A percentile compares a stretch with the other conserved stretches of the same genome.
These are phyloP conservation scores for Neoniphon sammara DNA, from an alignment of 2,797 vertebrate species.

Conservation along the genomic window DNA sequence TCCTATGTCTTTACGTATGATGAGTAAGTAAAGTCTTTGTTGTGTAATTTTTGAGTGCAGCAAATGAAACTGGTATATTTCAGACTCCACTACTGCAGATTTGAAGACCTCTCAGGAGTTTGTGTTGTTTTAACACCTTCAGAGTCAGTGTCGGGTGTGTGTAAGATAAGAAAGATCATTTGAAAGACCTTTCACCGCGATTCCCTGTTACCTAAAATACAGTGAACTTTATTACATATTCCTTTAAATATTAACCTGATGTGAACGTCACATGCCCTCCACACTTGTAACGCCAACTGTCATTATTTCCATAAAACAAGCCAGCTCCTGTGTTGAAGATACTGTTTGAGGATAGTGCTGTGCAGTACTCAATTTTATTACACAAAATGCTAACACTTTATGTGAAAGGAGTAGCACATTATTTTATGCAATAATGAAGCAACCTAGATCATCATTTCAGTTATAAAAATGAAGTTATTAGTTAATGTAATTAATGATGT, in stretches of 20 bases:
- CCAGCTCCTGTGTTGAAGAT: not conserved
- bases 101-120: no score
- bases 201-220: not conserved
- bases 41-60: not conserved
- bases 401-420: no score
- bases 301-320: not conserved
- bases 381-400: not conserved
- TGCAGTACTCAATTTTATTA: not conserved
- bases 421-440: no score
- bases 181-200: conserved; percentile 34
- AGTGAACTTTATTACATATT: conserved; percentile 25
- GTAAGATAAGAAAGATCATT: not conserved
- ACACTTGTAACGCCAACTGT: not conserved
- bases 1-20: conserved; percentile 87
- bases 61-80: no score
- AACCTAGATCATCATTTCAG: no score
- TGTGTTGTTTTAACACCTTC: not conserved
- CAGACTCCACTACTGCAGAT: no score
- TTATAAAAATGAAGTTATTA: no score
- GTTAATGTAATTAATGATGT: no score
- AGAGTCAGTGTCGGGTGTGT: not conserved
- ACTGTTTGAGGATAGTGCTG: no score
- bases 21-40: conserved; percentile 81
- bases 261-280: no score
- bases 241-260: conserved; percentile 48